These are phyloP conservation scores for Lampropteryx suffumata DNA, from an alignment of 2,888 invertebrate species.

Conservation along the genomic window DNA sequence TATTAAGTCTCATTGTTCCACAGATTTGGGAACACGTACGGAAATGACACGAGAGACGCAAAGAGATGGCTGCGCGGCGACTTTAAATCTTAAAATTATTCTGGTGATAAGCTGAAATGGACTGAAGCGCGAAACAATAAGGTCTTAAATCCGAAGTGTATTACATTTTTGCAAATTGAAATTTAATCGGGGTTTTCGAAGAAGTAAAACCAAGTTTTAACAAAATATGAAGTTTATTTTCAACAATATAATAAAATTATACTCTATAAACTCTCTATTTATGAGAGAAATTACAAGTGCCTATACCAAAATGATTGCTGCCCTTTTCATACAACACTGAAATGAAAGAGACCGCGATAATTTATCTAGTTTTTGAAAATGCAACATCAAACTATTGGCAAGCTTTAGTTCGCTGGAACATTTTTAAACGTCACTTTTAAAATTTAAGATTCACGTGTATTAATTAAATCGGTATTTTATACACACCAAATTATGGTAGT, in stretches of 20 bases:
- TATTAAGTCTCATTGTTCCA: conserved; percentile 1
- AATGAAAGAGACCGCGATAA: too few species aligned
- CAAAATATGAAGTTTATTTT: conserved; percentile 19
- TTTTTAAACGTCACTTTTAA: too few species aligned
- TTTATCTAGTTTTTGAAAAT: too few species aligned
- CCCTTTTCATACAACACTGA: too few species aligned
- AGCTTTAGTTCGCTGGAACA: too few species aligned
- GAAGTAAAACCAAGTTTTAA: conserved; percentile 18
- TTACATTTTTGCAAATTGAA: conserved; percentile 29
- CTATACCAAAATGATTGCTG: too few species aligned
- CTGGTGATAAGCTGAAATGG: conserved; percentile 16
- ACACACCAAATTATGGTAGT: too few species aligned
- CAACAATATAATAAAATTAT: not conserved
- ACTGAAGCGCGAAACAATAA: conserved; percentile 17
- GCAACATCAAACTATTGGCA: too few species aligned
- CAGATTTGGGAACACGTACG: conserved; percentile 89
- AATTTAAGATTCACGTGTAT: too few species aligned
- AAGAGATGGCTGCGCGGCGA: conserved; percentile 88
- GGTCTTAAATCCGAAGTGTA: conserved; percentile 39
- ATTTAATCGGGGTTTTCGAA: conserved; percentile 25
- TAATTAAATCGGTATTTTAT: too few species aligned
- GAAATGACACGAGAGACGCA: conserved; percentile 88
- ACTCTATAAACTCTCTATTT: too few species aligned
- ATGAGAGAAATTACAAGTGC: too few species aligned
- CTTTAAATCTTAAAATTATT: conserved; percentile 62